Conservation (phyloP, 2,888 invertebrate genomes). For the Octonoba sinensis region DNA sequence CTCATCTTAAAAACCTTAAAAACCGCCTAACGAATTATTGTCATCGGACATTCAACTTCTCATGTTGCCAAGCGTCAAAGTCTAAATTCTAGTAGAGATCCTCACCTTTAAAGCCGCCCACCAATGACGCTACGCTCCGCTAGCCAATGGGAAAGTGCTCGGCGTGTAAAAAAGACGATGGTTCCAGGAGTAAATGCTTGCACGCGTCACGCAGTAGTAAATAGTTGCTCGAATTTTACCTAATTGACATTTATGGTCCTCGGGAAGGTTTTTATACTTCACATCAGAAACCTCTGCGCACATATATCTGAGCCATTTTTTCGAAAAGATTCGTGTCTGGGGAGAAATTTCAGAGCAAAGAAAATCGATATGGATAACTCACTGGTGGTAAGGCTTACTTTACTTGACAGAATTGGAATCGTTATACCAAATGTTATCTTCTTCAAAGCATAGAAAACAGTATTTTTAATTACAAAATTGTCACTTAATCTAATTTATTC, state of each 20-base stretch:
- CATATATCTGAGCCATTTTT: no score
- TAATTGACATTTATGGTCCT: slow-evolving; percentile 24
- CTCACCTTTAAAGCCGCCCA: slow-evolving; percentile 51
- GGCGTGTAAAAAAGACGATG: slow-evolving; percentile 17
- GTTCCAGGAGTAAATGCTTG: slow-evolving; percentile 3
- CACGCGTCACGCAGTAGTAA: slow-evolving; percentile 23
- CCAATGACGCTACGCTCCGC: slow-evolving; percentile 50
- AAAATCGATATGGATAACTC: no score
- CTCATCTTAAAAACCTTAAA: slow-evolving; percentile 6
- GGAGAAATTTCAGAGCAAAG: no score
- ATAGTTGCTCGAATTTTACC: neutral
- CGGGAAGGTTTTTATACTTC: no score
- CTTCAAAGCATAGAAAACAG: no score
- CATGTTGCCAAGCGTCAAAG: slow-evolving; percentile 54
- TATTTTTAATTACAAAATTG: no score
- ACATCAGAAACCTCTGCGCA: no score
- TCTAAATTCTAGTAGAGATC: slow-evolving; percentile 49
- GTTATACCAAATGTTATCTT: no score
- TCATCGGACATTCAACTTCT: slow-evolving; percentile 51
- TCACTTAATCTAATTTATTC: no score
- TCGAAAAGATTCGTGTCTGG: no score
- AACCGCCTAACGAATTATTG: slow-evolving; percentile 20
- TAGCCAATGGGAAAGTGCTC: slow-evolving; percentile 43
- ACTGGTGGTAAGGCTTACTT: no score
- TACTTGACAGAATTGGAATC: no score